A percentile compares a stretch with the other conserved stretches of the same genome.
phyloP scores from a whole-genome alignment of 2,888 invertebrate genomes.

The Trissolcus japonicus region DNA sequence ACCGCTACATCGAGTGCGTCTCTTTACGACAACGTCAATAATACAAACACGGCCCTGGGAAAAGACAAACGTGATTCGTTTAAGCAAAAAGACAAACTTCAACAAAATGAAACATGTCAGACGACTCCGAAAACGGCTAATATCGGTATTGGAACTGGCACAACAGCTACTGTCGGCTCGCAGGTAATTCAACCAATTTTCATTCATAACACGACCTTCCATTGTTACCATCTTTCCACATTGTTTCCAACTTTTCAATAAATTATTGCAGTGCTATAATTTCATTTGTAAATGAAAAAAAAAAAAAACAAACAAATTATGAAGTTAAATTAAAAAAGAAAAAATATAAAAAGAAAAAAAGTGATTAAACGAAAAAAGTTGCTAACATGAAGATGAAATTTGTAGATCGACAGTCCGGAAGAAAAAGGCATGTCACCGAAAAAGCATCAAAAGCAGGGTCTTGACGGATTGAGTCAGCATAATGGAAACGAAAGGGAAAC shows the following conservation, averaged over 20 bases:
- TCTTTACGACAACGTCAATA: slow-evolving; percentile 88
- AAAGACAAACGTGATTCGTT: slow-evolving; percentile 65
- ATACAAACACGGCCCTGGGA: slow-evolving; percentile 63
- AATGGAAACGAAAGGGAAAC: slow-evolving; percentile 77
- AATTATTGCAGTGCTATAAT: too few relatives aligned
- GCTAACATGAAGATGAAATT: slow-evolving; percentile 4
- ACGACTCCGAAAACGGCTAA: slow-evolving; percentile 73
- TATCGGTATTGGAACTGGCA: slow-evolving; percentile 72
- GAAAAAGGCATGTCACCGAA: slow-evolving; percentile 77
- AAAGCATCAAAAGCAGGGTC: slow-evolving; percentile 78
- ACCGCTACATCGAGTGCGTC: slow-evolving; percentile 93
- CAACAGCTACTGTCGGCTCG: slow-evolving; percentile 76
- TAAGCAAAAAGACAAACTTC: slow-evolving; percentile 76
- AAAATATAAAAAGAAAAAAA: background rate
- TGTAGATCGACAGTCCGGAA: slow-evolving; percentile 72
- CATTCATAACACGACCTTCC: slow-evolving; percentile 1
- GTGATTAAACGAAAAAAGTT: background rate
- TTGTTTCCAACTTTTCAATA: too few relatives aligned
- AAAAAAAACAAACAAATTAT: too few relatives aligned
- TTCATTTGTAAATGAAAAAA: background rate
- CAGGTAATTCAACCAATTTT: slow-evolving; percentile 73
- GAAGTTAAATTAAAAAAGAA: too few relatives aligned
- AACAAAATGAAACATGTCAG: slow-evolving; percentile 76
- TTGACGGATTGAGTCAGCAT: slow-evolving; percentile 74
- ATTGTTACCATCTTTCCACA: background rate